Percentiles rank a stretch among this genome's conserved stretches.
Conservation (phyloP, 2,888 invertebrate genomes). For the Lasioglossum pauxillum region DNA sequence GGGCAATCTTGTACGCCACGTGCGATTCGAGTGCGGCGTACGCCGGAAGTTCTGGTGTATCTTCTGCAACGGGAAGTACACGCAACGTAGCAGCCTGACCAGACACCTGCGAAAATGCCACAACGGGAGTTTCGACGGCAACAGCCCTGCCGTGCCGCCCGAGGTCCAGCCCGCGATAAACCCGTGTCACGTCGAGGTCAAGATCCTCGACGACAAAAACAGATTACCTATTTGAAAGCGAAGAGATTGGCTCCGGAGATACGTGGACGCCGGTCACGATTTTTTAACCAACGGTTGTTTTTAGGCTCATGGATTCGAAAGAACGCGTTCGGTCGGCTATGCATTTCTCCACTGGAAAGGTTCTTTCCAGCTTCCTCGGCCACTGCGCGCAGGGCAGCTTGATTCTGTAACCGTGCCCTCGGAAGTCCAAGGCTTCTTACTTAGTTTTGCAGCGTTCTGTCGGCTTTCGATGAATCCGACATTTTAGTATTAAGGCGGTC, state of each 20-base stretch:
- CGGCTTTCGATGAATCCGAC: too few relatives aligned
- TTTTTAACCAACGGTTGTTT: not conserved
- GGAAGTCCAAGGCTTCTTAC: not conserved
- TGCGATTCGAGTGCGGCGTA: slow-evolving; percentile 89
- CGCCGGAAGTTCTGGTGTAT: slow-evolving; percentile 87
- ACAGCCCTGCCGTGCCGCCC: not conserved
- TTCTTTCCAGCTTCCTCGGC: not conserved
- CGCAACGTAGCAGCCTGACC: slow-evolving; percentile 74
- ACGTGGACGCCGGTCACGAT: not conserved
- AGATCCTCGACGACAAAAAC: slow-evolving; percentile 17
- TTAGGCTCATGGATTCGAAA: not conserved
- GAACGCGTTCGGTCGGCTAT: not conserved
- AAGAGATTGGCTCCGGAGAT: not conserved
- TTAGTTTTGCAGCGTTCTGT: too few relatives aligned
- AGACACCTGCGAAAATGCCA: slow-evolving; percentile 77
- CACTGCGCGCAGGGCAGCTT: not conserved
- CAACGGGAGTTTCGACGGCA: slow-evolving; percentile 49
- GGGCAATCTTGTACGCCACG: slow-evolving; percentile 84
- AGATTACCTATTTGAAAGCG: slow-evolving; percentile 3
- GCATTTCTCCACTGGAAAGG: not conserved
- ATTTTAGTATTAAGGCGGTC: too few relatives aligned
- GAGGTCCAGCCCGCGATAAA: slow-evolving; percentile 20
- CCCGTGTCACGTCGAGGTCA: slow-evolving; percentile 8
- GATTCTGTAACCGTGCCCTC: not conserved
- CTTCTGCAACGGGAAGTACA: slow-evolving; percentile 75